Base-by-base conservation (phyloP, 2,888 invertebrate species). In the Thelaira solivaga region DNA sequence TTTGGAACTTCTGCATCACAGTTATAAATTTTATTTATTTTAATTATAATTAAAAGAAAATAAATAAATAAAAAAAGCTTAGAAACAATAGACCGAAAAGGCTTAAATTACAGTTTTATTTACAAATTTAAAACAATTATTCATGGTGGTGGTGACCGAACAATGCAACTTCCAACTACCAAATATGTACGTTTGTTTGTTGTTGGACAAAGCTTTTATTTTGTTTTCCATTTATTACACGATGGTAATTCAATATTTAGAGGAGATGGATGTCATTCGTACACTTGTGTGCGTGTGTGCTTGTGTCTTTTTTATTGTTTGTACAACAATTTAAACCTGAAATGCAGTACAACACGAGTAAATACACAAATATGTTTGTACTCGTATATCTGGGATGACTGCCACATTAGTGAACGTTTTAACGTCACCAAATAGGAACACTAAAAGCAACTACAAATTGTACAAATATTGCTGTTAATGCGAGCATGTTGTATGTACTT, bases 41-140 rank as follows among this genome's bases (percentile, higher is more conserved):
- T 31, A 59, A 41, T 59, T 69, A 11, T 43, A 29, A 59, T 26
- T 13, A 68, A 18, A 24, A 53, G 34, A 39, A 43, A 53, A 29
- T 51, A 51, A 34, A 22, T 10, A 29, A 43, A 2, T 16, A 16
- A 10, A 26, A 39, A 49, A 59, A 36, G 16, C 26, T 16, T 47
- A 20, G 57, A 49, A 55, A 55, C 53, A 72, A 62, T 51, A 61
- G 61, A 53, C 51, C 34, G 31, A 67, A 68, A 65, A 13, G 39
- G 53, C 68, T 68, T n/a, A 61, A 29, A 67, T 67, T 68, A 75
- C 74, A 62, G 53, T 75, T 68, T 61, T 31, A 53, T 61, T 67
- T 68, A 55, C 45, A 61, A 36, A 53, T 22, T 20, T 51, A 47
- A 68, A 53, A 75, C 67, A 68, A 61, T n/a, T n/a, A n/a, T n/a